phyloP scores from a whole-genome alignment of 2,888 invertebrate genomes.

The Nomada lathburiana region DNA sequence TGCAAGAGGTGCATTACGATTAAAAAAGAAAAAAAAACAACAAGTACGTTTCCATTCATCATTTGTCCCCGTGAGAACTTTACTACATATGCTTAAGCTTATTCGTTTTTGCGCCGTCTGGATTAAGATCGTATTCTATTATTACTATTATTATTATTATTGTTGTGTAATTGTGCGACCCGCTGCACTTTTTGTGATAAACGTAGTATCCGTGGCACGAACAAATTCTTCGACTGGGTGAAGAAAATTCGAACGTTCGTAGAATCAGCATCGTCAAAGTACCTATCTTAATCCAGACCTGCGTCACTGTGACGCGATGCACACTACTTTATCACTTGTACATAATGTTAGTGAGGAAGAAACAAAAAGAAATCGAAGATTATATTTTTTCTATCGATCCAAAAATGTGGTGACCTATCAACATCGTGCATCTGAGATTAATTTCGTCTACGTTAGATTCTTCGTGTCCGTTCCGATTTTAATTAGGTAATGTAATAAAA shows the following conservation, averaged over 20 bases:
- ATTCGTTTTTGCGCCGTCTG: constrained; percentile 75
- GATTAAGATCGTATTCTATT: constrained; percentile 63
- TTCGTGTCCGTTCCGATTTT: constrained; percentile 52
- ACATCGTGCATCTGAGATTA: constrained; percentile 79
- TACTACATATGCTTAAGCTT: constrained; percentile 80
- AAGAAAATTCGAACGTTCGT: constrained; percentile 27
- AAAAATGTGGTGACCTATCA: constrained; percentile 82
- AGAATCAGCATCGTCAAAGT: constrained; percentile 42
- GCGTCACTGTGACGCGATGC: constrained; percentile 78
- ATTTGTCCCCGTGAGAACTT: constrained; percentile 72
- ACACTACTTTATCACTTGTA: constrained; percentile 83
- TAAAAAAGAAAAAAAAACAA: constrained; percentile 62
- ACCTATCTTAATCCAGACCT: constrained; percentile 70
- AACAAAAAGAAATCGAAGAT: constrained; percentile 81
- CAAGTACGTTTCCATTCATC: constrained; percentile 71
- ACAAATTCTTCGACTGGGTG: constrained; percentile 20
- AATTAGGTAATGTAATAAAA: constrained; percentile 33
- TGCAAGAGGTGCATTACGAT: constrained; percentile 70
- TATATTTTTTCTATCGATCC: constrained; percentile 84
- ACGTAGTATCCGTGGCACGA: constrained; percentile 32
- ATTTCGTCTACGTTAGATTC: constrained; percentile 59
- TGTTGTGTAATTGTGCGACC: constrained; percentile 42
- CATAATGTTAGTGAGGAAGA: constrained; percentile 80
- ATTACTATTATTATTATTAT: constrained; percentile 7
- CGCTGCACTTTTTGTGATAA: constrained; percentile 60